phyloP scores from a whole-genome alignment of 1,140 invertebrate species.

The Linepithema humile region DNA sequence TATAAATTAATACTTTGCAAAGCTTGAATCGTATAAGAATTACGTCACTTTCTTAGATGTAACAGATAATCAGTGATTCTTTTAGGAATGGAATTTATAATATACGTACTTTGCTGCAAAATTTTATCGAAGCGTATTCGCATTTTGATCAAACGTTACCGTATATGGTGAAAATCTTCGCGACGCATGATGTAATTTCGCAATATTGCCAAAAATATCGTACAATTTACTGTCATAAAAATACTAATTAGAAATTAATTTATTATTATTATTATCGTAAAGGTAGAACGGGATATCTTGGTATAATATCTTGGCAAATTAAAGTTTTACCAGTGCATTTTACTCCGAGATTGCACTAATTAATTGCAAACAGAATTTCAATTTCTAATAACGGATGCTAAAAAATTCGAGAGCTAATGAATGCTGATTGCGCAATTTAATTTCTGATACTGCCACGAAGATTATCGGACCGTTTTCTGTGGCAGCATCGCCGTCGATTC shows the following conservation, averaged over 20 bases:
- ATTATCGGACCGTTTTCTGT: slow-evolving; percentile 50
- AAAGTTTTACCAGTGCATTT: not conserved
- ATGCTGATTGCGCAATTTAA: slow-evolving; percentile 53
- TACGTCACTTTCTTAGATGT: not conserved
- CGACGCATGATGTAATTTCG: not conserved
- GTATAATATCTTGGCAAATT: slow-evolving; percentile 17
- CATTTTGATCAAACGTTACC: not conserved
- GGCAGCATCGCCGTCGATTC: not conserved
- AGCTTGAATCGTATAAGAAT: not conserved
- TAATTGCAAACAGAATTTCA: not conserved
- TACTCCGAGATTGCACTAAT: not conserved
- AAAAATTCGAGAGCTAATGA: slow-evolving; percentile 4
- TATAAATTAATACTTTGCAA: not conserved
- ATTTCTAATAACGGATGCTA: slow-evolving; percentile 11
- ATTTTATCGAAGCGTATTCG: not conserved
- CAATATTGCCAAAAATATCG: not conserved
- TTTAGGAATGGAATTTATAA: not conserved
- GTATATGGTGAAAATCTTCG: not conserved
- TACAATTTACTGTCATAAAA: slow-evolving; percentile 4
- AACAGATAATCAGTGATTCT: not conserved
- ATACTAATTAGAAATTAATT: slow-evolving; percentile 30
- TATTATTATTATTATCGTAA: slow-evolving; percentile 16
- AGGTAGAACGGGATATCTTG: not conserved
- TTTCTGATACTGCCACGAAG: slow-evolving; percentile 56
- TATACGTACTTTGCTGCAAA: not conserved